These are phyloP conservation scores for Chaenocephalus aceratus DNA, from an alignment of 2,113 vertebrate species.

Conservation along the genomic window DNA sequence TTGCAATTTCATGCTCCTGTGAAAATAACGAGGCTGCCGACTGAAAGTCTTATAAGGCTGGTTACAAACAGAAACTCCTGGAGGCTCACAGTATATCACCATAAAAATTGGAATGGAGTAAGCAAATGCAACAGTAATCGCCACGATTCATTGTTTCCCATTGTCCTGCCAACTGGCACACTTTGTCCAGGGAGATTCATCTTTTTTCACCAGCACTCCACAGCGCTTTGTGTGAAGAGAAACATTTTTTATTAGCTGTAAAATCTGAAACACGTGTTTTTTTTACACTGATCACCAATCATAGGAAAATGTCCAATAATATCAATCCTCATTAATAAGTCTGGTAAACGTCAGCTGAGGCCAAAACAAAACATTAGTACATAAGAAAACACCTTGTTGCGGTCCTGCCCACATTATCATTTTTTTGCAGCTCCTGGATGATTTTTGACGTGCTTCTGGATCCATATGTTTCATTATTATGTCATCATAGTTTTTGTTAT, in stretches of 20 bases:
- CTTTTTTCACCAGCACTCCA: constrained; percentile 16
- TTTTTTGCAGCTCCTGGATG: too few relatives aligned
- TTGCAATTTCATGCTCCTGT: constrained; percentile 22
- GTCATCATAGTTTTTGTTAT: too few relatives aligned
- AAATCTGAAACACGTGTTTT: constrained; percentile 12
- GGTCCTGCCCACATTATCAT: too few relatives aligned
- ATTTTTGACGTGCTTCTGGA: too few relatives aligned
- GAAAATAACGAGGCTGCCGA: constrained; percentile 22
- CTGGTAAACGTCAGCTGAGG: too few relatives aligned
- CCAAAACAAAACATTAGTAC: too few relatives aligned
- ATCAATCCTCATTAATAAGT: too few relatives aligned
- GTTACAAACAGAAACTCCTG: constrained; percentile 38
- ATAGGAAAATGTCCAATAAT: too few relatives aligned
- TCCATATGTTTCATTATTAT: too few relatives aligned
- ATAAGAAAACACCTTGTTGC: too few relatives aligned
- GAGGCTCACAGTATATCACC: constrained; percentile 43
- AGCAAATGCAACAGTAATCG: constrained; percentile 55
- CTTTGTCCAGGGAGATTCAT: constrained; percentile 30
- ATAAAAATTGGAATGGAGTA: constrained; percentile 37
- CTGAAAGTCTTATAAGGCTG: constrained; percentile 26
- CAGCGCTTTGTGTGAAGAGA: neutral
- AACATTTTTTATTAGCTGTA: constrained; percentile 37
- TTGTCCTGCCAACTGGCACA: constrained; percentile 44
- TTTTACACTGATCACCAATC: too few relatives aligned
- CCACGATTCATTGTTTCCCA: constrained; percentile 38